Percentiles rank a stretch among this genome's conserved stretches.
Evolutionary conservation across 2,888 invertebrate species (phyloP).

Genomic region (Leptinotarsa juncta): DNA sequence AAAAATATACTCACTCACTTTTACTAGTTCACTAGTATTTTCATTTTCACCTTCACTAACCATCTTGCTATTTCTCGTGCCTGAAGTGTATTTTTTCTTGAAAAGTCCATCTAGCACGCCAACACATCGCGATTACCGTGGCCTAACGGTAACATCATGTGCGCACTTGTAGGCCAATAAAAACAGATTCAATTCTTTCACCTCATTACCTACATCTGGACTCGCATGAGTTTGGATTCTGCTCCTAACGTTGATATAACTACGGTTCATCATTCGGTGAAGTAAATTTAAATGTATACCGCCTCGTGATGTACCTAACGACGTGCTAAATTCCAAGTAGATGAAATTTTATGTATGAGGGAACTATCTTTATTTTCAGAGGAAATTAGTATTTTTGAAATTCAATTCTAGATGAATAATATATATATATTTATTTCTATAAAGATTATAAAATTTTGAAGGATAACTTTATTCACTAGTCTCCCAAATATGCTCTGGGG

Average conservation of each 20-base stretch:
- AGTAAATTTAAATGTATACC: neutral
- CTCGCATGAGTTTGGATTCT: neutral
- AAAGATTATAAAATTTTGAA: no score
- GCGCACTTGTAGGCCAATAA: constrained; percentile 7
- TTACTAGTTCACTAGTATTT: neutral
- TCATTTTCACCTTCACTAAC: constrained; percentile 3
- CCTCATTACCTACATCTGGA: constrained; percentile 21
- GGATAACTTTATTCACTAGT: no score
- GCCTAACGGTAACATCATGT: constrained; percentile 25
- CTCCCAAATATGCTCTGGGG: no score
- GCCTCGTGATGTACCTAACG: neutral
- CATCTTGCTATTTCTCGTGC: neutral
- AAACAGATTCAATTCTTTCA: constrained; percentile 5
- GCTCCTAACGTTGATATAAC: neutral
- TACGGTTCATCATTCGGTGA: neutral
- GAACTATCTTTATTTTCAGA: no score
- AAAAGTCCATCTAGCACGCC: constrained; percentile 2
- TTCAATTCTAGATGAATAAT: no score
- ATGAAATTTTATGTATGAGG: no score
- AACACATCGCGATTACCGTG: neutral
- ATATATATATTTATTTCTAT: no score
- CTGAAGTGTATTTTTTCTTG: neutral
- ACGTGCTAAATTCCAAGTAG: no score
- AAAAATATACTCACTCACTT: neutral
- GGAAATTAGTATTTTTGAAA: no score